Conservation (phyloP, 2,113 vertebrate species). For the Acanthisitta chloris region DNA sequence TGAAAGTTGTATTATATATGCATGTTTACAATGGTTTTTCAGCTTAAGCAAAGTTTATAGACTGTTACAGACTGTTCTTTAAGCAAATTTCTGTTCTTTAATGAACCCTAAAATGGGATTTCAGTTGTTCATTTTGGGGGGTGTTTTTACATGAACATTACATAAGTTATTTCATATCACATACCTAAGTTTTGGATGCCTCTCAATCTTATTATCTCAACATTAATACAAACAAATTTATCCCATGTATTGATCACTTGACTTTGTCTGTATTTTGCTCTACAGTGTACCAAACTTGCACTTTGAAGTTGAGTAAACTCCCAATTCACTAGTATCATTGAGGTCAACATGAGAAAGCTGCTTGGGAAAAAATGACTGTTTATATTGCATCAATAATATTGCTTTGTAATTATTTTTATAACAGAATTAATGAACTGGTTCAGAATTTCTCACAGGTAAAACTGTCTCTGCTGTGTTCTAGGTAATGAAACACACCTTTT, state of each 20-base stretch:
- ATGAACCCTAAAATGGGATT: background rate
- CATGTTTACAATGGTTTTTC: background rate
- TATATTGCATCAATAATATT: background rate
- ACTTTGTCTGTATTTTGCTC: background rate
- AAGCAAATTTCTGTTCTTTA: background rate
- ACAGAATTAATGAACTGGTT: background rate
- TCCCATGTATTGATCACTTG: background rate
- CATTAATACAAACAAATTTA: background rate
- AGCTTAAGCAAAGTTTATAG: background rate
- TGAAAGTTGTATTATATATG: background rate
- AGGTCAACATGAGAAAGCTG: background rate
- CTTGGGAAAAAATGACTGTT: background rate
- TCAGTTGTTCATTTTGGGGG: background rate
- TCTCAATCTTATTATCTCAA: background rate
- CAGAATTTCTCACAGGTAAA: background rate
- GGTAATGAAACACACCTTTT: background rate
- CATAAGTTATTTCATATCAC: background rate
- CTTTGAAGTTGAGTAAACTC: background rate
- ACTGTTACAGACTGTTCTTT: background rate
- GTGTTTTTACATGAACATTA: background rate
- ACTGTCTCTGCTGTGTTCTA: background rate
- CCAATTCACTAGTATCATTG: background rate
- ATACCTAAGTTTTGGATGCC: background rate
- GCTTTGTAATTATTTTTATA: background rate
- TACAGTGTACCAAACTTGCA: background rate